Conservation (phyloP, 2,113 vertebrate species). For the Romanogobio albipinnatus region DNA sequence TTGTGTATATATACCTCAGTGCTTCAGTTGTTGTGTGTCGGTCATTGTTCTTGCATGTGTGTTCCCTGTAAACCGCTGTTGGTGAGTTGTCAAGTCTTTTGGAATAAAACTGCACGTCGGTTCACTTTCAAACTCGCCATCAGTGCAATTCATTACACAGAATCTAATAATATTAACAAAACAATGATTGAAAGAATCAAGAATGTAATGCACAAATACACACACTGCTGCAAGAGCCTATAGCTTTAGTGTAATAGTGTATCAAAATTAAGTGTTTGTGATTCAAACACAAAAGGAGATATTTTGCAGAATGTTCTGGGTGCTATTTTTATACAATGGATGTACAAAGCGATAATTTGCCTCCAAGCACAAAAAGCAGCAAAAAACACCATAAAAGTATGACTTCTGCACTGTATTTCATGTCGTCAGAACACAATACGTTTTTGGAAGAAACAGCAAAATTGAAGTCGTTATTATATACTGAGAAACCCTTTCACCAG, state of each 20-base stretch:
- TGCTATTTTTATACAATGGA: background rate
- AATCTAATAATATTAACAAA: background rate
- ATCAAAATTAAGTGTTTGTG: background rate
- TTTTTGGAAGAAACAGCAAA: background rate
- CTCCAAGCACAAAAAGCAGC: background rate
- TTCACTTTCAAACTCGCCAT: no score
- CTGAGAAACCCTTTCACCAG: background rate
- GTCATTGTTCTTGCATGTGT: no score
- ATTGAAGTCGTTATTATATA: background rate
- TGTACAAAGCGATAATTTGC: background rate
- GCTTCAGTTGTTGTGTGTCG: no score
- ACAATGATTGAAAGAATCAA: background rate
- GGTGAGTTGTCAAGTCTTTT: no score
- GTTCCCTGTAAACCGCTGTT: no score
- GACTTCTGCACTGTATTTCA: background rate
- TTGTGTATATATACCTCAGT: no score
- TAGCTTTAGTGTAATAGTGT: background rate
- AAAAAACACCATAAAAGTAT: background rate
- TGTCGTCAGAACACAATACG: background rate
- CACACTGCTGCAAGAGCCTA: background rate
- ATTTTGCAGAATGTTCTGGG: background rate
- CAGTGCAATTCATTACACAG: no score
- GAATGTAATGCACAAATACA: background rate
- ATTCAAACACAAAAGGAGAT: background rate
- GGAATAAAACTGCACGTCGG: no score